phyloP scores from a whole-genome alignment of 2,888 invertebrate genomes.

The Cheilosia soror region DNA sequence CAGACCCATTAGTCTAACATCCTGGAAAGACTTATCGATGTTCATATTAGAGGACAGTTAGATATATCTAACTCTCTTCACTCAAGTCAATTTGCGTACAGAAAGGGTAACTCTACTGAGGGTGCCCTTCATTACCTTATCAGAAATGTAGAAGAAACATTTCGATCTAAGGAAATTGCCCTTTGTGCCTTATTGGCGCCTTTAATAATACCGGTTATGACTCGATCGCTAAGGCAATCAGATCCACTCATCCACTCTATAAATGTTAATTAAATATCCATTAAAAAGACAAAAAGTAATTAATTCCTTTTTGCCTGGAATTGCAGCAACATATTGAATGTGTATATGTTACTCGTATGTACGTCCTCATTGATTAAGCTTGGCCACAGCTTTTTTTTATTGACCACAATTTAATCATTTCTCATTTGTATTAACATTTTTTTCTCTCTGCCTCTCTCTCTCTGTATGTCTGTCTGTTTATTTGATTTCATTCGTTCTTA shows the following conservation, averaged over 20 bases:
- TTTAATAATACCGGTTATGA: no score
- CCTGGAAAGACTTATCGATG: no score
- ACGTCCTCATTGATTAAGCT: background rate
- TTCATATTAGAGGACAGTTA: no score
- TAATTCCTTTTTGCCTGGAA: background rate
- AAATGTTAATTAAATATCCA: background rate
- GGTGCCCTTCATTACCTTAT: no score
- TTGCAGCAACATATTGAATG: background rate
- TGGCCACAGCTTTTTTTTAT: background rate
- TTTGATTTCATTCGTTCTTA: conserved; percentile 39
- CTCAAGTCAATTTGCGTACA: no score
- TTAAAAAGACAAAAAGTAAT: background rate
- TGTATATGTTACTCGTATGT: background rate
- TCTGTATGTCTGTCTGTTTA: conserved; percentile 2
- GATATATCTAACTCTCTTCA: no score
- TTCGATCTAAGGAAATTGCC: no score
- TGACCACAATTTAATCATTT: conserved; percentile 3
- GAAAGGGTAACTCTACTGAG: no score
- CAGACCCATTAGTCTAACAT: no score
- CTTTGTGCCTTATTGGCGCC: no score
- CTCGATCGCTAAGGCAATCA: no score
- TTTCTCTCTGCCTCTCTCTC: background rate
- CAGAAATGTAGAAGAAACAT: no score
- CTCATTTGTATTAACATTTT: background rate
- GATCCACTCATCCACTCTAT: background rate